Base-by-base conservation (phyloP, 2,113 vertebrate genomes). In the Thomomys bottae region DNA sequence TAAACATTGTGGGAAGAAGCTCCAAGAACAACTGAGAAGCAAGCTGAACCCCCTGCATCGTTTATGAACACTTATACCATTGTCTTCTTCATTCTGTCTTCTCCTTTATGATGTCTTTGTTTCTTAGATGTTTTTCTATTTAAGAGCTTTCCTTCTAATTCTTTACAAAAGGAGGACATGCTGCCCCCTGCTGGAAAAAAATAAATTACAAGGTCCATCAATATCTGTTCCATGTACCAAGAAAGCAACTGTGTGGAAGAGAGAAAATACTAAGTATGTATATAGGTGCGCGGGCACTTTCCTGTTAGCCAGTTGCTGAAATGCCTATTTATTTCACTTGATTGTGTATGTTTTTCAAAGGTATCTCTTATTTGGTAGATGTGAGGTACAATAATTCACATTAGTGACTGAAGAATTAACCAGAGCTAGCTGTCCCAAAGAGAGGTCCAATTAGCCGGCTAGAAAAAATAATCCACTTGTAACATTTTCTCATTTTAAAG, bases 121-220 rank as follows among this genome's bases (percentile, higher is more conserved):
- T n/a, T n/a, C n/a, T n/a, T 94, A 72, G 91, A 85, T 90, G 92
- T 73, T 88, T 93, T 87, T 91, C 32, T 71, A 38, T 87, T 88
- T 87, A 82, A 30, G 40, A 59, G 28, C 85, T 94, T 94, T 81
- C 8, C 14, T 2, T 8, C 0, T 54, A 2, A 59, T 66, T 75
- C 28, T 67, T 92, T 93, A 93, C 95, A 93, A 95, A 95, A 92
- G 87, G 77, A 97, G 97, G 40, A 91, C 94, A 98, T 82, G 94
- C 92, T 96, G 96, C 98, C 98, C 97, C 97, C 98, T 97, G 95
- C 97, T 97, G 98, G 98, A 96, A 96, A 97, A 95, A 89, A 88
- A 36, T 68, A 96, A 97, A 98, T 95, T 98, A 97, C 98, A 98
- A 75, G 90, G 88, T 92, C 63, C 32, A 77, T 92, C 42, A 24